Conservation (phyloP, 2,888 invertebrate genomes). For the Zhengitettix transpicula region DNA sequence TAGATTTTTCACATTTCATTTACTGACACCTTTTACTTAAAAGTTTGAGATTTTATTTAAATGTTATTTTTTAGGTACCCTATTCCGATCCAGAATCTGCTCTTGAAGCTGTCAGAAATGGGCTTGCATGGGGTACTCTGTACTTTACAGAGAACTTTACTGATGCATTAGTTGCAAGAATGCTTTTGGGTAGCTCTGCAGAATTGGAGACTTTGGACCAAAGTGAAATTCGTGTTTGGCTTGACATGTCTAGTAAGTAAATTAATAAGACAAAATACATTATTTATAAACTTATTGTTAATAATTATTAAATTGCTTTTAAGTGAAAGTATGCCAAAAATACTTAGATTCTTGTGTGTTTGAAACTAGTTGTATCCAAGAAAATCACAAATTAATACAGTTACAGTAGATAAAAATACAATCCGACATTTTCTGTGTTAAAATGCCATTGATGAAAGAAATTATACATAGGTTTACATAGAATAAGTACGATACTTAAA, state of each 20-base stretch:
- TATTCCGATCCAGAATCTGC: slow-evolving; percentile 51
- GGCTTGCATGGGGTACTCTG: slow-evolving; percentile 76
- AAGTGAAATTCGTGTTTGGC: slow-evolving; percentile 75
- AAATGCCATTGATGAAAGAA: too few relatives aligned
- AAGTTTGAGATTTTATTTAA: neutral
- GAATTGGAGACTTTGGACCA: slow-evolving; percentile 76
- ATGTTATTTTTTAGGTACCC: slow-evolving; percentile 26
- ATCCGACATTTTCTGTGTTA: too few relatives aligned
- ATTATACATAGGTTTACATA: too few relatives aligned
- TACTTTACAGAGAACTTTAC: slow-evolving; percentile 84
- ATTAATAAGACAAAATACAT: neutral
- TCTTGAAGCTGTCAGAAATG: slow-evolving; percentile 50
- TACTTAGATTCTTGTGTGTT: too few relatives aligned
- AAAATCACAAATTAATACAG: too few relatives aligned
- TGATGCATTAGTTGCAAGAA: slow-evolving; percentile 63
- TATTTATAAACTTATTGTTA: too few relatives aligned
- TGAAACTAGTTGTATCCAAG: too few relatives aligned
- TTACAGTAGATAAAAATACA: too few relatives aligned
- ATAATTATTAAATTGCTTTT: too few relatives aligned
- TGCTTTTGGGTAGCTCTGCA: slow-evolving; percentile 62
- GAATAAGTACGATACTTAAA: too few relatives aligned
- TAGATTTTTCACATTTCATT: neutral
- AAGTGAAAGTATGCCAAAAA: too few relatives aligned
- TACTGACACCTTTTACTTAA: neutral
- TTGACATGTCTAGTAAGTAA: slow-evolving; percentile 73